Evolutionary conservation across 1,140 invertebrate genomes (phyloP).

Genomic region (Drosophila oshimai): DNA sequence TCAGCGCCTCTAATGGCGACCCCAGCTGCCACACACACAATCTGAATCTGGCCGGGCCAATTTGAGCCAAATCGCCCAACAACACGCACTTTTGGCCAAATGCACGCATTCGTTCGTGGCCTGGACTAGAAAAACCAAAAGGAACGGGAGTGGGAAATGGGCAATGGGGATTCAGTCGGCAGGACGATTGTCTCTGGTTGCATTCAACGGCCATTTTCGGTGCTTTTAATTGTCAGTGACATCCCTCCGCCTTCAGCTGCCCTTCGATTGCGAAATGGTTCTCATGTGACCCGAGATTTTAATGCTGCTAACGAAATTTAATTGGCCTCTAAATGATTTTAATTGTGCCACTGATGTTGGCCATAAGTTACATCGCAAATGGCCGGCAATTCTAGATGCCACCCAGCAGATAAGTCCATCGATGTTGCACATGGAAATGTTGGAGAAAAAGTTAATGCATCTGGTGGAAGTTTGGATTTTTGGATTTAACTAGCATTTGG

Average conservation of each 20-base stretch:
- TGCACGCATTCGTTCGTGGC: slow-evolving; percentile 46
- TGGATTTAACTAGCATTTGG: neutral
- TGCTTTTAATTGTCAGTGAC: slow-evolving; percentile 70
- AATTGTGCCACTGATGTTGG: slow-evolving; percentile 77
- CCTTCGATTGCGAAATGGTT: slow-evolving; percentile 53
- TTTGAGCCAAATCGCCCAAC: slow-evolving; percentile 54
- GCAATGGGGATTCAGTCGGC: neutral
- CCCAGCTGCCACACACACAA: slow-evolving; percentile 51
- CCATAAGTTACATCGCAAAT: slow-evolving; percentile 72
- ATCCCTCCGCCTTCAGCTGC: neutral
- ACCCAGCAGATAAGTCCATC: slow-evolving; percentile 16
- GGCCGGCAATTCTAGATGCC: slow-evolving; percentile 50
- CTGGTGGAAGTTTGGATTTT: neutral
- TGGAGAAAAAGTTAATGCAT: neutral
- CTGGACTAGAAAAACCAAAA: slow-evolving; percentile 29
- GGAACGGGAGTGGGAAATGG: neutral
- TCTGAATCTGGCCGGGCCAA: slow-evolving; percentile 44
- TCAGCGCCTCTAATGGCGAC: slow-evolving; percentile 54
- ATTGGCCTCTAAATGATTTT: slow-evolving; percentile 81
- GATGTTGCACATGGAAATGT: slow-evolving; percentile 11
- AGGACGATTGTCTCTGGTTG: slow-evolving; percentile 27
- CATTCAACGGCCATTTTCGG: slow-evolving; percentile 69
- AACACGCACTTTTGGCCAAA: slow-evolving; percentile 47
- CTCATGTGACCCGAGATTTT: slow-evolving; percentile 75
- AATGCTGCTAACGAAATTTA: slow-evolving; percentile 81